Percentiles rank a stretch among this genome's conserved stretches.
phyloP scores from a whole-genome alignment of 2,888 invertebrate genomes.

The Ectemnius continuus region DNA sequence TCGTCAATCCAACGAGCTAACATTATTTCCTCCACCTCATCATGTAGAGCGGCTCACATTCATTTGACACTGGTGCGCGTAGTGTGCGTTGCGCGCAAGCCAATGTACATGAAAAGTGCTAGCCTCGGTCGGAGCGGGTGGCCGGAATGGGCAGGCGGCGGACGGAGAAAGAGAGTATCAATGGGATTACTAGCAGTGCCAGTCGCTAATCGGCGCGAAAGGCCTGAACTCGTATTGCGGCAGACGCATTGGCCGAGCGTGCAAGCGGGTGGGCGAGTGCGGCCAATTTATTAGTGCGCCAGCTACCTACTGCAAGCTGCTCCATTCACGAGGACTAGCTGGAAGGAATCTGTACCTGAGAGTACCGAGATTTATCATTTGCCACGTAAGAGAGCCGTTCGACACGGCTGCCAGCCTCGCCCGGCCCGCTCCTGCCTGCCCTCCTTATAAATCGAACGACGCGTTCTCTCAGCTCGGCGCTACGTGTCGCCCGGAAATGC shows the following conservation, averaged over 20 bases:
- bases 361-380: constrained; percentile 63
- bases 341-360: constrained; percentile 57
- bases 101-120: too few relatives aligned
- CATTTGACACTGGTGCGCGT: too few relatives aligned
- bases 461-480: constrained; percentile 35
- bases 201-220: constrained; percentile 42
- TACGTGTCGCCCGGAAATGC: constrained; percentile 46
- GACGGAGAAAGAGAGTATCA: too few relatives aligned
- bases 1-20: neutral
- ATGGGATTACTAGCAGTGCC: constrained; percentile 7
- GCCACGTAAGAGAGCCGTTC: constrained; percentile 47
- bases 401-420: constrained; percentile 33
- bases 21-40: too few relatives aligned
- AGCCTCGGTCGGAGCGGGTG: too few relatives aligned
- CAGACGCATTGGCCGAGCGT: constrained; percentile 5
- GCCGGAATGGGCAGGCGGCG: too few relatives aligned
- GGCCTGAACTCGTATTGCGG: constrained; percentile 7
- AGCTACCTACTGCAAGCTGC: constrained; percentile 51
- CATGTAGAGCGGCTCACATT: neutral
- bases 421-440: constrained; percentile 46
- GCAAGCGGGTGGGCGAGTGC: neutral
- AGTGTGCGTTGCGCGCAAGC: too few relatives aligned
- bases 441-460: constrained; percentile 52
- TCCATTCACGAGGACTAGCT: constrained; percentile 41
- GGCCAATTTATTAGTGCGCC: constrained; percentile 65